These are phyloP conservation scores for Mycogona germanica DNA, from an alignment of 2,888 invertebrate genomes.

Conservation along the genomic window DNA sequence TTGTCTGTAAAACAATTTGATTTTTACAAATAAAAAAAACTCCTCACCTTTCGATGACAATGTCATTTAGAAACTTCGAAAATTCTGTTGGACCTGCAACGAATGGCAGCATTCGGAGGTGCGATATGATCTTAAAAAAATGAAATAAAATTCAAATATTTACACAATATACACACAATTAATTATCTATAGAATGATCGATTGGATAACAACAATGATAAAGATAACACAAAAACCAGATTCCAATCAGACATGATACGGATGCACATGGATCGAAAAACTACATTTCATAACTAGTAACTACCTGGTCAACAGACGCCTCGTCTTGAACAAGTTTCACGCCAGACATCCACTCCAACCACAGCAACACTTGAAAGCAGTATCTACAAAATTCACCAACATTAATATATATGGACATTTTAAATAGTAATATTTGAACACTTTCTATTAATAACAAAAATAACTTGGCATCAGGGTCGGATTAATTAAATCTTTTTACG, in stretches of 20 bases:
- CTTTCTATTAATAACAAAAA: neutral
- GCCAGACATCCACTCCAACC: constrained; percentile 1
- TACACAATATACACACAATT: neutral
- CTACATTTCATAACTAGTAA: no score
- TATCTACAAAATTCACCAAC: neutral
- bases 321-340: neutral
- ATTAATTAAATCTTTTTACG: constrained; percentile 1
- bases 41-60: constrained; percentile 13
- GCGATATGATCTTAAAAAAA: constrained; percentile 9
- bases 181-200: neutral
- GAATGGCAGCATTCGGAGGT: constrained; percentile 9
- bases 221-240: neutral
- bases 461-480: neutral
- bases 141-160: neutral
- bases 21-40: no score
- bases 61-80: constrained; percentile 10
- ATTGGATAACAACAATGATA: neutral
- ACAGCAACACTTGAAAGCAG: constrained; percentile 4
- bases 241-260: neutral
- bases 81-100: constrained; percentile 2
- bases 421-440: neutral
- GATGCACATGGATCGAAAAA: no score
- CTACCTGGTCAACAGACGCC: neutral
- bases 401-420: neutral
- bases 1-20: neutral